Evolutionary conservation across 2,888 invertebrate species (phyloP), one percentile per base, ranked within the genome.

Genomic region (Xestia xanthographa): DNA sequence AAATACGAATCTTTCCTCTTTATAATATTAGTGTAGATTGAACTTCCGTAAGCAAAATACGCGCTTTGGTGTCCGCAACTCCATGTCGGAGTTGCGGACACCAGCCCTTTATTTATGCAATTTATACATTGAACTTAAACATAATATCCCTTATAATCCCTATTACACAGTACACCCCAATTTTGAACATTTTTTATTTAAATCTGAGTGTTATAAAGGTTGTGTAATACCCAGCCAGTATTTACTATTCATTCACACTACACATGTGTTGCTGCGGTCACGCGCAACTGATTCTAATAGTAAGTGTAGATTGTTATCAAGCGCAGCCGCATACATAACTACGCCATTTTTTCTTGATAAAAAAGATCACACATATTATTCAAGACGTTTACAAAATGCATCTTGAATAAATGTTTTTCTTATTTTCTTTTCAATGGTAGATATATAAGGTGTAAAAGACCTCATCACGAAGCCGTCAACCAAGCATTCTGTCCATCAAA

Each of bases 251-350:
- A 80, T 68, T 72, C 43, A 77, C 41, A 83, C 41, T 22, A 48
- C 75, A 71, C 68, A 76, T 71, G 75, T 63, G 67, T 38, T 66
- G 22, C 38, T 58, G 74, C 68, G 67, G 83, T 85, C 80, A 85
- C 87, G 83, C 85, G 77, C 84, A 83, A 78, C 56, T 86, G 76
- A 86, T 79, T 43, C 53, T 71, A 83, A 79, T 71, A 85, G 86
- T 80, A 78, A 86, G 58, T 67, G 78, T 87, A 77, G 80, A 87
- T 86, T 78, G 77, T 74, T 75, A 85, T 85, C 78, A 82, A 62
- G 8, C 20, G 70, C 74, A 66, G 20, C 26, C 63, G 62, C 45
- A 56, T 67, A 65, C 67, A 20, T 71, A 80, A 60, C 53, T 34
- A 56, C 41, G 56, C 76, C 71, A 29, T 72, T 72, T n/a, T 65